Evolutionary conservation across 2,888 invertebrate genomes (phyloP).

Genomic region (Dioctria rufipes): DNA sequence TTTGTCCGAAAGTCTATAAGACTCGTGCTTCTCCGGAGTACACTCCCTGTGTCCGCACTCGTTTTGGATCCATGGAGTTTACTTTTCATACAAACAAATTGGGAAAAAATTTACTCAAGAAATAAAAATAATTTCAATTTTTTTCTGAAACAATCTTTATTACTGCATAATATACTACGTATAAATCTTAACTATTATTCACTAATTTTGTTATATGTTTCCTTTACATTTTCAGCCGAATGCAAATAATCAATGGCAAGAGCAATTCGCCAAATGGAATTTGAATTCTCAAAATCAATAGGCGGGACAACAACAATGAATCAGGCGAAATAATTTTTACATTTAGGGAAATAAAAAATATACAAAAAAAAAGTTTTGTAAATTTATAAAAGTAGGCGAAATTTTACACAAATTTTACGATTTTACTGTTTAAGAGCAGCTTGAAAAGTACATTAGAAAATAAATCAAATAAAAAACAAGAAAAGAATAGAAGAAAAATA

Average conservation of each 20-base stretch:
- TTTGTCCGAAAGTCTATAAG: too few species aligned
- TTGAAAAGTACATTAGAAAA: constrained; percentile 21
- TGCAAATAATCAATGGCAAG: constrained; percentile 71
- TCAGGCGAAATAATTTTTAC: constrained; percentile 6
- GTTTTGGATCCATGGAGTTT: too few species aligned
- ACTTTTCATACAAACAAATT: too few species aligned
- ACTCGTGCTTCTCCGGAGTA: too few species aligned
- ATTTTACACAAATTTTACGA: constrained; percentile 41
- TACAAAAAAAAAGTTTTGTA: constrained; percentile 19
- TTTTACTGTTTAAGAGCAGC: constrained; percentile 41
- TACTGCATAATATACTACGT: too few species aligned
- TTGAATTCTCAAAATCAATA: constrained; percentile 68
- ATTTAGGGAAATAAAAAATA: constrained; percentile 22
- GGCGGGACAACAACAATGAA: neutral
- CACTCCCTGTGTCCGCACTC: too few species aligned
- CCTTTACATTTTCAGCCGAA: constrained; percentile 60
- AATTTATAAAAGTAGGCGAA: constrained; percentile 43
- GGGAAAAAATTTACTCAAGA: too few species aligned
- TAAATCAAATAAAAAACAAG: constrained; percentile 3
- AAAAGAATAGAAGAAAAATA: neutral
- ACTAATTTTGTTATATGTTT: neutral
- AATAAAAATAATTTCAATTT: too few species aligned
- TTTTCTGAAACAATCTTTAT: too few species aligned
- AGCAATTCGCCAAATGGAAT: constrained; percentile 71
- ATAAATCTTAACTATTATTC: neutral